Evolutionary conservation across 2,113 vertebrate species (phyloP).

Genomic region (Psittacula cyanocephala): DNA sequence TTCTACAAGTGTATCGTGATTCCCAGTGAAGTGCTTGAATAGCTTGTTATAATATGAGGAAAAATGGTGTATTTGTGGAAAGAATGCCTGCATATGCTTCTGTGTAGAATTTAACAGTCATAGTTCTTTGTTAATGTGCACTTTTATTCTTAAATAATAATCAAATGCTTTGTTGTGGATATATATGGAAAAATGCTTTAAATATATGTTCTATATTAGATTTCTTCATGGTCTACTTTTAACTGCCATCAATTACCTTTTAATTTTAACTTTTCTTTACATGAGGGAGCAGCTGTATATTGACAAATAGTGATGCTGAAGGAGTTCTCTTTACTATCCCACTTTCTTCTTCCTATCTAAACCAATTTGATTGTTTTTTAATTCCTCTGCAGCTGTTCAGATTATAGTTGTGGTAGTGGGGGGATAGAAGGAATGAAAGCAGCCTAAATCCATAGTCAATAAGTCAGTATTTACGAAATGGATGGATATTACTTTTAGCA

Average conservation of each 20-base stretch:
- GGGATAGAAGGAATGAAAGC: not conserved
- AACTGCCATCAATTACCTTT: not conserved
- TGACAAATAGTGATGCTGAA: not conserved
- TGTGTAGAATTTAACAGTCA: not conserved
- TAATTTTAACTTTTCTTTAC: conserved; percentile 39
- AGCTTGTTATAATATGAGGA: not conserved
- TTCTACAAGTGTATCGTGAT: not conserved
- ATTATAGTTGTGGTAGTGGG: not conserved
- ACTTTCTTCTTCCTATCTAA: not conserved
- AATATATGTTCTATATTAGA: not conserved
- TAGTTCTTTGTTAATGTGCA: not conserved
- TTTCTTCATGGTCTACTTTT: conserved; percentile 18
- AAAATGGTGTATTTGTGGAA: not conserved
- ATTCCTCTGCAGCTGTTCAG: conserved; percentile 56
- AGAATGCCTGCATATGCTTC: not conserved
- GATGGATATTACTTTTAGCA: conserved; percentile 29
- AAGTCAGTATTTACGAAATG: conserved; percentile 58
- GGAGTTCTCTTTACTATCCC: conserved; percentile 8
- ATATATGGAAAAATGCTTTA: not conserved
- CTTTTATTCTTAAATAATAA: conserved; percentile 2
- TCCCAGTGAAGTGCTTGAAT: conserved; percentile 16
- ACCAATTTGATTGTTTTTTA: conserved; percentile 60
- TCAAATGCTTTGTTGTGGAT: not conserved
- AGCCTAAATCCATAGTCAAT: not conserved
- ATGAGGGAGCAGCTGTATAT: conserved; percentile 5